Evolutionary conservation across 2,888 invertebrate genomes (phyloP).

Genomic region (Polyommatus icarus): DNA sequence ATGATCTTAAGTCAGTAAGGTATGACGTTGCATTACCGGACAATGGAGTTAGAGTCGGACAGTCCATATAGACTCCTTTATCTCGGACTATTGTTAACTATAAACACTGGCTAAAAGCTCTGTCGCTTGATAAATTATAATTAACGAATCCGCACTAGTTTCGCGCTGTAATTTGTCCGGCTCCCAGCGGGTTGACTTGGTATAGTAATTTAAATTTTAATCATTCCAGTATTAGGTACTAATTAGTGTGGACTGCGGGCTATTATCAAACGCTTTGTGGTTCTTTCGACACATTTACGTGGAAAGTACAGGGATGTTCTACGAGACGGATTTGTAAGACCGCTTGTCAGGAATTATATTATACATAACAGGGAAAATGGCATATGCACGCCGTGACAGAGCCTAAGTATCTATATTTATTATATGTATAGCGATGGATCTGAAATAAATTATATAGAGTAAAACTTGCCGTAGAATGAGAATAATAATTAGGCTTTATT

Average conservation of each 20-base stretch:
- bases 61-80: slow-evolving; percentile 60
- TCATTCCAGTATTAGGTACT: slow-evolving; percentile 11
- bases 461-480: no score
- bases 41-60: slow-evolving; percentile 56
- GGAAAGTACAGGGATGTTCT: background rate
- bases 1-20: slow-evolving; percentile 60
- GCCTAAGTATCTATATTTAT: no score
- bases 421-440: no score
- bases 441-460: no score
- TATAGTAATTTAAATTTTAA: slow-evolving; percentile 24
- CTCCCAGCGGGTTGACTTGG: slow-evolving; percentile 18
- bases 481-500: no score
- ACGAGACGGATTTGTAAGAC: background rate
- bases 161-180: slow-evolving; percentile 16
- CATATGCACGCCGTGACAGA: no score
- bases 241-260: slow-evolving; percentile 3
- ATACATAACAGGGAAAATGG: background rate
- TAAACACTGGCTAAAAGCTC: slow-evolving; percentile 69
- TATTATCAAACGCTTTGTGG: background rate
- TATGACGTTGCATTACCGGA: slow-evolving; percentile 68
- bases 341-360: background rate
- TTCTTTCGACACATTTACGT: background rate
- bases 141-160: slow-evolving; percentile 25
- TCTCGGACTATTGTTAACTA: slow-evolving; percentile 61
- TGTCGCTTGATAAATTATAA: slow-evolving; percentile 31